phyloP scores from a whole-genome alignment of 2,113 vertebrate species.

The Tinamus guttatus region DNA sequence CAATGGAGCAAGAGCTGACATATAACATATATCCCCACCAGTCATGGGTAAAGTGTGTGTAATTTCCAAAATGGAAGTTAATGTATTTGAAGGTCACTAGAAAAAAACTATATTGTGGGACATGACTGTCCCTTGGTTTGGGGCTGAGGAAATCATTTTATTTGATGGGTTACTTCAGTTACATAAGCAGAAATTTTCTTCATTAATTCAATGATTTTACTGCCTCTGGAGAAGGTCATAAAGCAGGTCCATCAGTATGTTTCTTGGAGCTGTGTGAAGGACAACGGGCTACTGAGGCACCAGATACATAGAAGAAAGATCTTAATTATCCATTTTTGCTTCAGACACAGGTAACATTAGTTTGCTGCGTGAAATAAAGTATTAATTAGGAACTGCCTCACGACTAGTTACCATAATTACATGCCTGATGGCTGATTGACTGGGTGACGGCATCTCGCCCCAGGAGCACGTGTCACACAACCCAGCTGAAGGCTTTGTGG shows the following conservation, averaged over 20 bases:
- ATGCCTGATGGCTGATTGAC: not conserved
- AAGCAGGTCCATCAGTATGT: too few species aligned
- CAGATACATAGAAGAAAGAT: not conserved
- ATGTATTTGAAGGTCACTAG: not conserved
- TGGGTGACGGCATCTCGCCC: slow-evolving; percentile 20
- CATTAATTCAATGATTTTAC: not conserved
- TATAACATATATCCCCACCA: fast-evolving
- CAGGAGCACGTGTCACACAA: not conserved
- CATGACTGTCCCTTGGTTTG: not conserved
- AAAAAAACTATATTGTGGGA: not conserved
- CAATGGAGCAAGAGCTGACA: not conserved
- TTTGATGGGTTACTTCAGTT: not conserved
- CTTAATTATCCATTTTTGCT: not conserved
- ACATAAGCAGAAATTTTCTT: fast-evolving
- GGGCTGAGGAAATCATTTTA: not conserved
- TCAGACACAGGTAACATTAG: not conserved
- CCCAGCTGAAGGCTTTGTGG: slow-evolving; percentile 5
- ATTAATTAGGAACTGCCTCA: slow-evolving; percentile 11
- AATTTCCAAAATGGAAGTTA: not conserved
- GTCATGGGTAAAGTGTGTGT: not conserved
- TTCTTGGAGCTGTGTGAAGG: not conserved
- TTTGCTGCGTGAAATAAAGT: not conserved
- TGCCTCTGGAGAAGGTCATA: not conserved
- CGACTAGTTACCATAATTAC: slow-evolving; percentile 46
- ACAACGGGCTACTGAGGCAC: not conserved